Percentiles rank a stretch among this genome's conserved stretches.
Evolutionary conservation across 2,797 vertebrate genomes (phyloP).

Genomic region (Cyclopterus lumpus): DNA sequence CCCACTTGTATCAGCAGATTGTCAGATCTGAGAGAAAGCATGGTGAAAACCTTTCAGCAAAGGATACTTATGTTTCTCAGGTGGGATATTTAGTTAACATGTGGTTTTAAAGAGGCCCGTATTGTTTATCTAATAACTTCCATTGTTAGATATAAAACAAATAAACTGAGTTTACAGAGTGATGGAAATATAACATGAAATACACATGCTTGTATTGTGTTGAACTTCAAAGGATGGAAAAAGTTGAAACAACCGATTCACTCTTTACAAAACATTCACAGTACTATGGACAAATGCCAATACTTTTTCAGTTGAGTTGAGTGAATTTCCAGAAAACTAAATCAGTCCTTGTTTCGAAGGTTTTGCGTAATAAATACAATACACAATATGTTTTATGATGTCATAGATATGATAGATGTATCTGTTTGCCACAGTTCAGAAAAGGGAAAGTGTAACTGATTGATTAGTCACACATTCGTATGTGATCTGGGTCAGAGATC

Average conservation of each 20-base stretch:
- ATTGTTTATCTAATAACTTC: neutral
- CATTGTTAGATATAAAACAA: neutral
- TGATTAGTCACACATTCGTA: slow-evolving; percentile 19
- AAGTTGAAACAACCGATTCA: neutral
- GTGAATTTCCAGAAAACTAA: neutral
- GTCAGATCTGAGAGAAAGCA: slow-evolving; percentile 31
- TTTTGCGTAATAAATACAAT: slow-evolving; percentile 4
- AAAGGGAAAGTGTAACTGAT: slow-evolving; percentile 27
- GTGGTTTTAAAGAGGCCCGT: neutral
- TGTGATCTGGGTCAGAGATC: slow-evolving; percentile 43
- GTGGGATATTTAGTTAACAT: slow-evolving; percentile 20
- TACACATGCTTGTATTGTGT: neutral
- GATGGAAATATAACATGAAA: neutral
- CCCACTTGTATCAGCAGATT: slow-evolving; percentile 16
- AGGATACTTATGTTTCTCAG: neutral
- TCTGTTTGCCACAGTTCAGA: slow-evolving; percentile 12
- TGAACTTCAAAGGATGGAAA: neutral
- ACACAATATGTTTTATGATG: neutral
- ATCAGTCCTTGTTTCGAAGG: slow-evolving; percentile 12
- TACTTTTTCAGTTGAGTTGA: neutral
- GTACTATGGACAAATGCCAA: neutral
- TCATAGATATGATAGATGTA: slow-evolving; percentile 22
- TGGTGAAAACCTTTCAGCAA: slow-evolving; percentile 6
- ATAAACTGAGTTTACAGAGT: neutral
- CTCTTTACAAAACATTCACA: neutral